Percentiles rank a stretch among this genome's conserved stretches.
These are phyloP conservation scores for Ditylenchus weischeri DNA, from an alignment of 2,888 invertebrate species.

Conservation along the genomic window DNA sequence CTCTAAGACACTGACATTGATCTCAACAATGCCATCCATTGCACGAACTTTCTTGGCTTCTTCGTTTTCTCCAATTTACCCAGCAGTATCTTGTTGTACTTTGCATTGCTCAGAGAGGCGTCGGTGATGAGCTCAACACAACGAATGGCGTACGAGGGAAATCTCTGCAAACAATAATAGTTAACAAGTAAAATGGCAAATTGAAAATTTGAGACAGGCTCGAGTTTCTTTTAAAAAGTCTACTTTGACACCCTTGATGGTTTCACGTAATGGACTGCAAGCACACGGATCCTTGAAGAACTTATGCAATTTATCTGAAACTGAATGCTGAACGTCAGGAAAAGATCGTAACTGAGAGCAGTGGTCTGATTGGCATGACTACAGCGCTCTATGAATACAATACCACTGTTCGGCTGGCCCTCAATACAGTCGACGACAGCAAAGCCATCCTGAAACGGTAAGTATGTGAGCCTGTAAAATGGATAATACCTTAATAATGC, in stretches of 20 bases:
- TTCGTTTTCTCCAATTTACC: no score
- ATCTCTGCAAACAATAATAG: no score
- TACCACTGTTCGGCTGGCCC: no score
- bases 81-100: not conserved
- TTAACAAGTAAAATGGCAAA: no score
- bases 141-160: not conserved
- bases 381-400: no score
- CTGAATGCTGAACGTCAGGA: not conserved
- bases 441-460: no score
- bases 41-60: not conserved
- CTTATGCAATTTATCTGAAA: not conserved
- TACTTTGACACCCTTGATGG: not conserved
- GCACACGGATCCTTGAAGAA: not conserved
- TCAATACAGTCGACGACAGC: no score
- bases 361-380: no score
- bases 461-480: no score
- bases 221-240: not conserved
- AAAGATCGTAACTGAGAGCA: no score
- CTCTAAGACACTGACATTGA: no score
- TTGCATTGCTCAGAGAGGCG: not conserved
- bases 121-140: not conserved
- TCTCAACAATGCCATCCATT: not conserved
- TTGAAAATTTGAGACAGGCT: not conserved
- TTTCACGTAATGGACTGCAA: not conserved
- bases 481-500: no score